Conservation (phyloP, 2,888 invertebrate genomes). For the Lasioglossum marginatum region DNA sequence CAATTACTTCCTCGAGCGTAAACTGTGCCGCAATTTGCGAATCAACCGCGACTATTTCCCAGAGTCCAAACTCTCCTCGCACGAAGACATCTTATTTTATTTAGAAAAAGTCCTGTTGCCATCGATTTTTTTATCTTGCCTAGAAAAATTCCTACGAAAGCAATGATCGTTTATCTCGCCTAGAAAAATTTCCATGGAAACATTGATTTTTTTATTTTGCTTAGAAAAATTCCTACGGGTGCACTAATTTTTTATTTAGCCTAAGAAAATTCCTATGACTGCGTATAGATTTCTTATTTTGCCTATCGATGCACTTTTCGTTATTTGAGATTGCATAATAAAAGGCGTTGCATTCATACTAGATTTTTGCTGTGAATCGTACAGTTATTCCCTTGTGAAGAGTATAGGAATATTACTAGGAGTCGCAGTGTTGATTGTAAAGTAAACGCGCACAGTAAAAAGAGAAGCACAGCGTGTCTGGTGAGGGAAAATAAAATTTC, state of each 20-base stretch:
- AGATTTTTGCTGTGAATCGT: background rate
- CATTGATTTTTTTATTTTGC: too few species aligned
- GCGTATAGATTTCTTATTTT: too few species aligned
- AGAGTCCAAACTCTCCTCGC: background rate
- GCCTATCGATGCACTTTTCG: too few species aligned
- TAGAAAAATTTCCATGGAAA: too few species aligned
- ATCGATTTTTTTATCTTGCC: too few species aligned
- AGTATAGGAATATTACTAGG: background rate
- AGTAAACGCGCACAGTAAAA: background rate
- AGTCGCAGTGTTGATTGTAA: background rate
- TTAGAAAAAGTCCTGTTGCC: background rate
- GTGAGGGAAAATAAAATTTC: background rate
- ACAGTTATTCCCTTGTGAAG: background rate
- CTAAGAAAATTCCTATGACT: too few species aligned
- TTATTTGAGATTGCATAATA: too few species aligned
- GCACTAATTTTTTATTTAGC: too few species aligned
- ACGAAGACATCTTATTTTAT: background rate
- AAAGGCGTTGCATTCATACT: too few species aligned
- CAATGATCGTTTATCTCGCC: too few species aligned
- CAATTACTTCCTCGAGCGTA: conserved; percentile 14
- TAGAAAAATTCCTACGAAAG: too few species aligned
- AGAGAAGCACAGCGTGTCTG: background rate
- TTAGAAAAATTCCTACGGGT: too few species aligned
- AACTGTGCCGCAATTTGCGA: conserved; percentile 15
- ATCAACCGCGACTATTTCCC: background rate